Conservation (phyloP, 2,797 vertebrate species). For the Pangasius sanitwongsei region DNA sequence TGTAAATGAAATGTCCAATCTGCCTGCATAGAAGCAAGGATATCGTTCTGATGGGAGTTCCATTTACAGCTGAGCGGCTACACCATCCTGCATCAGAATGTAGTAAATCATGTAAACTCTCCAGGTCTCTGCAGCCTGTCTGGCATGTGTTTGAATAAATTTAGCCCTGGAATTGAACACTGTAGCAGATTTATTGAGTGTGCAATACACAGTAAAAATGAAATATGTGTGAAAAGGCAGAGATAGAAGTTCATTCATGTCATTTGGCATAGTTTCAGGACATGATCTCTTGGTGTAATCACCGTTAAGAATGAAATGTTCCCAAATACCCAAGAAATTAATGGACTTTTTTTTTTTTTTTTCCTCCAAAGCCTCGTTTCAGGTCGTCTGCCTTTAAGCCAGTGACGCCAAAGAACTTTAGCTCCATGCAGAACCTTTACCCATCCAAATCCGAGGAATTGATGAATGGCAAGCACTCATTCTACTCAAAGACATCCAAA, state of each 20-base stretch:
- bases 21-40: slow-evolving; percentile 39
- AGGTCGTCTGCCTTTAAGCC: slow-evolving; percentile 93
- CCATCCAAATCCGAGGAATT: slow-evolving; percentile 85
- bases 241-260: slow-evolving; percentile 45
- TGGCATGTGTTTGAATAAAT: slow-evolving; percentile 46
- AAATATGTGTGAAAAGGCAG: slow-evolving; percentile 8
- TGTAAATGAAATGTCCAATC: slow-evolving; percentile 55
- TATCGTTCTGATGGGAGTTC: slow-evolving; percentile 43
- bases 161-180: slow-evolving; percentile 64
- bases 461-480: slow-evolving; percentile 76
- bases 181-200: slow-evolving; percentile 57
- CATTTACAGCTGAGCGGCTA: slow-evolving; percentile 19
- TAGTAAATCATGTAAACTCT: slow-evolving; percentile 62
- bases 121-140: slow-evolving; percentile 44
- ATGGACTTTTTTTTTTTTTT: too few species aligned
- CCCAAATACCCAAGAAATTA: neutral
- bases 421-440: slow-evolving; percentile 93
- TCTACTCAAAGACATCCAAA: slow-evolving; percentile 72
- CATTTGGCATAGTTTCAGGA: slow-evolving; percentile 24
- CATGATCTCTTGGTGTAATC: neutral
- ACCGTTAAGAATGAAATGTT: neutral
- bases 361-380: slow-evolving; percentile 79
- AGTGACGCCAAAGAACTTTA: slow-evolving; percentile 85
- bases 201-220: slow-evolving; percentile 42
- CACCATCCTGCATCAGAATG: slow-evolving; percentile 38